phyloP scores from a whole-genome alignment of 1,140 invertebrate species.

The Bombus impatiens region DNA sequence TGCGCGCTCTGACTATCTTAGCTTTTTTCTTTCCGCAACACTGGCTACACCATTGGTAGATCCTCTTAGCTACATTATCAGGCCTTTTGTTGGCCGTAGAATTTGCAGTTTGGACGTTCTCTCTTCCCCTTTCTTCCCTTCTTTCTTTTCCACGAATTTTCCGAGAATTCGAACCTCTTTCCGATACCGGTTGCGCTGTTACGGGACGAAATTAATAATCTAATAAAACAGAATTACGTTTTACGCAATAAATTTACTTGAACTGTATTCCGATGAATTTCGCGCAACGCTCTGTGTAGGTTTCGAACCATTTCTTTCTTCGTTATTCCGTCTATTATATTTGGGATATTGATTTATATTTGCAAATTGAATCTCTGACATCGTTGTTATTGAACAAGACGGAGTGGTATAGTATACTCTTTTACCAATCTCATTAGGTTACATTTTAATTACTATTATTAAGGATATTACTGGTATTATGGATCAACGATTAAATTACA shows the following conservation, averaged over 20 bases:
- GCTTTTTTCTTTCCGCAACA: conserved; percentile 18
- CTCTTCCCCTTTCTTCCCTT: rapidly evolving
- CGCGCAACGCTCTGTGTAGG: background rate
- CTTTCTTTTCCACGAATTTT: background rate
- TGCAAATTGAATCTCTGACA: conserved; percentile 9
- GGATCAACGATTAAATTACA: background rate
- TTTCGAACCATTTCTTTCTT: conserved; percentile 10
- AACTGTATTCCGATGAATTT: background rate
- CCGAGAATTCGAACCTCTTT: background rate
- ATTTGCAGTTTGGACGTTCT: background rate
- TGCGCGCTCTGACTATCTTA: background rate
- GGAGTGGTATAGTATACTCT: background rate
- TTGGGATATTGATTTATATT: background rate
- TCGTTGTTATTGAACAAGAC: conserved; percentile 25
- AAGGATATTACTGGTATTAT: background rate
- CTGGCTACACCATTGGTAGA: background rate
- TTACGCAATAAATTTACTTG: conserved; percentile 16
- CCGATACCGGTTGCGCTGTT: background rate
- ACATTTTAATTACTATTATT: conserved; percentile 15
- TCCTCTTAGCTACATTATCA: background rate
- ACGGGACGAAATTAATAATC: background rate
- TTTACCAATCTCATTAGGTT: background rate
- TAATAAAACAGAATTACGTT: background rate
- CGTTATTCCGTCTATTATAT: background rate
- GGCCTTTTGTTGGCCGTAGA: background rate